Evolutionary conservation across 2,888 invertebrate genomes (phyloP).

Genomic region (Cerastis leucographa): DNA sequence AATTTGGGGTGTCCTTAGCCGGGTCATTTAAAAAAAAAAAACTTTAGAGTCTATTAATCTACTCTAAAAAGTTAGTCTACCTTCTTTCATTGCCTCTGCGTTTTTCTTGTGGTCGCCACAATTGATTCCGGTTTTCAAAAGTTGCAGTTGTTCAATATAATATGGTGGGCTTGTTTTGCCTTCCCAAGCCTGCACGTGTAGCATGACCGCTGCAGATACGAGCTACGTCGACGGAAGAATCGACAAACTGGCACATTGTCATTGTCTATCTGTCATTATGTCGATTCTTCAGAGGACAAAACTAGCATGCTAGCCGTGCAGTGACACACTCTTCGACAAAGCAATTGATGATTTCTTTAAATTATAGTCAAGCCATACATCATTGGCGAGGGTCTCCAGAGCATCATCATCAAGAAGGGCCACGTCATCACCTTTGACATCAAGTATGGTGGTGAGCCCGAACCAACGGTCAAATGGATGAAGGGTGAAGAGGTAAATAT

Average conservation of each 20-base stretch:
- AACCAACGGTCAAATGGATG: conserved; percentile 98
- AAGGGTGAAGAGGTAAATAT: conserved; percentile 93
- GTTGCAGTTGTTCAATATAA: neutral
- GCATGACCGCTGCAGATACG: too few species aligned
- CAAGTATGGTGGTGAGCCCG: conserved; percentile 99
- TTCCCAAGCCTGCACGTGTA: neutral
- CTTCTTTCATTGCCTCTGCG: neutral
- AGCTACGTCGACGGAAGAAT: too few species aligned
- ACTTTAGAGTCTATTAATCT: too few species aligned
- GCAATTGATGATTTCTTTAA: neutral
- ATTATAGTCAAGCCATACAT: conserved; percentile 97
- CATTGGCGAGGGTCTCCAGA: conserved; percentile 95
- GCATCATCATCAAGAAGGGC: conserved; percentile 98
- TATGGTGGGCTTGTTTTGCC: neutral
- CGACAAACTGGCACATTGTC: too few species aligned
- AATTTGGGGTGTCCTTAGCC: neutral
- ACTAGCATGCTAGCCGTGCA: too few species aligned
- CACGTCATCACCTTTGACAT: conserved; percentile 98
- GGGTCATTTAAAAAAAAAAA: too few species aligned
- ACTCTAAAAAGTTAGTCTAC: neutral
- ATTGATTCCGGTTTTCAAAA: neutral
- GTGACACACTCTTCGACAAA: neutral
- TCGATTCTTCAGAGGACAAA: too few species aligned
- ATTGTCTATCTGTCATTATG: too few species aligned
- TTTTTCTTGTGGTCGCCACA: neutral